Conservation (phyloP, 2,113 vertebrate species). For the Phalacrocorax carbo region DNA sequence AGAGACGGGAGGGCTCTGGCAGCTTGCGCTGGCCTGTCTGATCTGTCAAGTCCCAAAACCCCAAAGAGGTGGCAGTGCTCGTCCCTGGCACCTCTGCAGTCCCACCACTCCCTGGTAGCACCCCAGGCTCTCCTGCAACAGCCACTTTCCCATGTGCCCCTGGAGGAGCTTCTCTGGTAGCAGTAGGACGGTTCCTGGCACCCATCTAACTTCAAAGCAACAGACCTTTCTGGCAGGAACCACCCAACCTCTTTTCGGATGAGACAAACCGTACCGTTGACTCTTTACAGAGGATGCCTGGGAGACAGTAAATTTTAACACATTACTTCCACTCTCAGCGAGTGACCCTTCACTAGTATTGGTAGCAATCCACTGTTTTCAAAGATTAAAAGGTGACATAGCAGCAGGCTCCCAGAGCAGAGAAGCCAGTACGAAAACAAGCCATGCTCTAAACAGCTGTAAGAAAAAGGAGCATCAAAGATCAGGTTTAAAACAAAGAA, state of each 20-base stretch:
- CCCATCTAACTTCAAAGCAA: too few relatives aligned
- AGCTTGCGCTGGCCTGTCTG: background rate
- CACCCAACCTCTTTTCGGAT: too few relatives aligned
- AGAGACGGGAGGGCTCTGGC: background rate
- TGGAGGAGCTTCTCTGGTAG: accelerated
- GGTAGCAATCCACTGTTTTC: background rate
- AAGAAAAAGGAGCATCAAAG: background rate
- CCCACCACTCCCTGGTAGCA: background rate
- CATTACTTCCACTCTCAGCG: background rate
- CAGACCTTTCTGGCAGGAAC: background rate
- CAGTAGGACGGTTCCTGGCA: background rate
- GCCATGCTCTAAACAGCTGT: background rate
- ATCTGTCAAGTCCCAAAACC: background rate
- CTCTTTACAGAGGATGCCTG: background rate
- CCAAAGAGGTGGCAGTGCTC: background rate
- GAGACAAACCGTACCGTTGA: background rate
- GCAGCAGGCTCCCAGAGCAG: background rate
- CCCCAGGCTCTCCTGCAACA: background rate
- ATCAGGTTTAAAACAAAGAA: background rate
- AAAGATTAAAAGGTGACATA: background rate
- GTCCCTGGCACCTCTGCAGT: background rate
- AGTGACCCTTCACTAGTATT: background rate
- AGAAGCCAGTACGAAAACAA: background rate
- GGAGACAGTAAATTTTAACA: background rate
- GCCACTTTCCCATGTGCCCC: accelerated